A percentile compares a stretch with the other conserved stretches of the same genome.
phyloP scores from a whole-genome alignment of 1,140 invertebrate genomes.

The Colletes gigas region DNA sequence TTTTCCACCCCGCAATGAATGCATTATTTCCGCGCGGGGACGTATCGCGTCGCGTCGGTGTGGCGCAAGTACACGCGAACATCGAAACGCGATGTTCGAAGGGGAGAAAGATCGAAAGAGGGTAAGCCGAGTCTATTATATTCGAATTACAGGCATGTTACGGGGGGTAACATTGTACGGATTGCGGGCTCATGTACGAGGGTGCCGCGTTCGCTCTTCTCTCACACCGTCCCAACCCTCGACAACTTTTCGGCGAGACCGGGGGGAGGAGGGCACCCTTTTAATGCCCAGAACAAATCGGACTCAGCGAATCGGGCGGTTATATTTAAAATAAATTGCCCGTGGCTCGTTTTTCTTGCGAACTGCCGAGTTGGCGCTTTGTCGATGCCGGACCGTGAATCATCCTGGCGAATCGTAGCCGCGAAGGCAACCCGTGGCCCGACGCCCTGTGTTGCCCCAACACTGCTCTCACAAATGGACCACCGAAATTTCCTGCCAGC shows the following conservation, averaged over 20 bases:
- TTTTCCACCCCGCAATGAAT: too few relatives aligned
- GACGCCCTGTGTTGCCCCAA: conserved; percentile 34
- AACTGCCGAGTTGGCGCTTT: conserved; percentile 50
- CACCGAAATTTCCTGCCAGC: conserved; percentile 33
- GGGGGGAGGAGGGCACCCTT: conserved; percentile 28
- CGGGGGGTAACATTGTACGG: conserved; percentile 57
- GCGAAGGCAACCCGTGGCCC: neutral
- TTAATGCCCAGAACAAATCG: conserved; percentile 65
- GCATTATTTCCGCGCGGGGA: too few relatives aligned
- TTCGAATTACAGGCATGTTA: conserved; percentile 64
- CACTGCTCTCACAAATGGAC: conserved; percentile 3
- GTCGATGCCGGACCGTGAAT: conserved; percentile 45
- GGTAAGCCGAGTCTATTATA: conserved; percentile 59
- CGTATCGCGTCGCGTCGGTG: too few relatives aligned
- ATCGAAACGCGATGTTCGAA: neutral
- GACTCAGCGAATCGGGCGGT: conserved; percentile 63
- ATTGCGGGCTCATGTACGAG: conserved; percentile 49
- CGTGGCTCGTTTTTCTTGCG: conserved; percentile 61
- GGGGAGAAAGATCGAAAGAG: neutral
- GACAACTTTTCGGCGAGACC: conserved; percentile 10
- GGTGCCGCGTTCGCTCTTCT: conserved; percentile 6
- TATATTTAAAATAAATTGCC: conserved; percentile 69
- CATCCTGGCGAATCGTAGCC: conserved; percentile 25
- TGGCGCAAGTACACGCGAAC: neutral
- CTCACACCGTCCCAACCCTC: conserved; percentile 12